These are phyloP conservation scores for Cantharis lateralis DNA, from an alignment of 2,888 invertebrate species.

Conservation along the genomic window DNA sequence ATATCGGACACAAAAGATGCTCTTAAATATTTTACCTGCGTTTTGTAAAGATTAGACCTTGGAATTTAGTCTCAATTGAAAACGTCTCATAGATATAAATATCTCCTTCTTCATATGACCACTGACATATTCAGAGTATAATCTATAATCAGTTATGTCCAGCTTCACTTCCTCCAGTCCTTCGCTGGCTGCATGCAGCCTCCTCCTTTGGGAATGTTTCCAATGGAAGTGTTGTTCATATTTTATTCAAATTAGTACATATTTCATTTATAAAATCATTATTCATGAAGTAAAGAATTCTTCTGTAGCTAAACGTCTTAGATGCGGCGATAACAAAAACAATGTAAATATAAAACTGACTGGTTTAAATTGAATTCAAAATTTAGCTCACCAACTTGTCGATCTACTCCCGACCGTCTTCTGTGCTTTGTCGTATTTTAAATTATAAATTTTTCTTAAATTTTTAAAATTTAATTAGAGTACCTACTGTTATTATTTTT, in stretches of 20 bases:
- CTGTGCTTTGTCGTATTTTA: not conserved
- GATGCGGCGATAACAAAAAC: not conserved
- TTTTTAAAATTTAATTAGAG: not conserved
- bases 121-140: conserved; percentile 7
- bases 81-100: conserved; percentile 25
- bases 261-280: not conserved
- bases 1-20: conserved; percentile 43
- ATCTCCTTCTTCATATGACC: conserved; percentile 12
- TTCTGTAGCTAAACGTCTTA: not conserved
- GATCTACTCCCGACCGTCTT: not conserved
- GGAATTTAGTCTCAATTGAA: conserved; percentile 32
- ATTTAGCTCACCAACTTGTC: not conserved
- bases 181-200: not conserved
- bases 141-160: conserved; percentile 6
- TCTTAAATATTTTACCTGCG: conserved; percentile 45
- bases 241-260: not conserved
- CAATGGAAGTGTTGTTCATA: not conserved
- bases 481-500: not conserved
- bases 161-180: not conserved
- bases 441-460: not conserved
- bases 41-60: conserved; percentile 41
- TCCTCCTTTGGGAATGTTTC: not conserved
- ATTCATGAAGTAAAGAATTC: not conserved
- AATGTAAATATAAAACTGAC: not conserved
- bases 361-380: not conserved